Evolutionary conservation across 30 jellyfish, hydroid and myxozoan species (phyloP), one percentile per base, ranked within the genome.

Genomic region (Aurelia sp.): DNA sequence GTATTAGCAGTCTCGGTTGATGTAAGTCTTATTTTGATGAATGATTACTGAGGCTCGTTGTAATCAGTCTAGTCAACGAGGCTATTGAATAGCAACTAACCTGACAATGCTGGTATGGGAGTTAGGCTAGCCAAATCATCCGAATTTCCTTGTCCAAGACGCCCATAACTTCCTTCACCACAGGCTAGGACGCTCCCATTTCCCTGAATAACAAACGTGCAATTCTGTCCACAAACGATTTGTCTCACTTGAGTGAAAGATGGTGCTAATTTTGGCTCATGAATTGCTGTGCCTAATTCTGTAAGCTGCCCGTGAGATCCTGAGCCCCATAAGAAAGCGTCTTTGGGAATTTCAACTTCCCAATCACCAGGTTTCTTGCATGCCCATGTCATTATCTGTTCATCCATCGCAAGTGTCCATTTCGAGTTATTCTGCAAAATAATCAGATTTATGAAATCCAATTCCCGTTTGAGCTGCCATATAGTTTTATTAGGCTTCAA

Each of bases 161-260:
- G 94, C 4, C 98, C 98, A 65, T 82, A 88, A 50, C 96, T 87
- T 40, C 98, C 98, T 55, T 93, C 97, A 17, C 98, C 98, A 78
- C 96, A 93, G 0, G 98, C 95, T 75, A 83, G 50, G 4, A 93
- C 93, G 13, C 87, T 27, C 1, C 98, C 98, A 82, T 78, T 84
- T 22, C 84, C 90, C 66, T 88, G 97, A 13, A 93, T 68, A 57
- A 93, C 90, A 78, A 93, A 93, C 44, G 98, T 93, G 67, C 98
- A 93, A 73, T 77, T 84, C 73, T 87, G 97, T 2, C 98, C 98
- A 76, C 98, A 93, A 41, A 88, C 97, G 16, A 93, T 74, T 48
- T 88, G 93, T 22, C 97, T 87, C 62, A 88, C 97, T 76, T 78
- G 96, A 31, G 85, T 57, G 50, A 86, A 35, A 5, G 97, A 57